These are phyloP conservation scores for Protomyctophum bolini DNA, from an alignment of 2,113 vertebrate species.

Conservation along the genomic window DNA sequence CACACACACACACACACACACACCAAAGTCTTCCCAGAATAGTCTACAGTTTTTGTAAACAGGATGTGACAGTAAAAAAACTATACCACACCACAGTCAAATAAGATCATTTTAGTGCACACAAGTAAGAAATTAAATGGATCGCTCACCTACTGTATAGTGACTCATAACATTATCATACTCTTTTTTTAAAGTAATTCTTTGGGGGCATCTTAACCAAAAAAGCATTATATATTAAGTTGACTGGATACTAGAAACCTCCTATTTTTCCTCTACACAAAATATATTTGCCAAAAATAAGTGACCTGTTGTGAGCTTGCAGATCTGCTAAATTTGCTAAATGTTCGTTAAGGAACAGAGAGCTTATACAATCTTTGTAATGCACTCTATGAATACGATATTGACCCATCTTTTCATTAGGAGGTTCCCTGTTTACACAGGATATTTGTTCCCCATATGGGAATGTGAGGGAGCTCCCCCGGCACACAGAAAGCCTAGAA, in stretches of 20 bases:
- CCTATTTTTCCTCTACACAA: no score
- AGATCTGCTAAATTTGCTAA: no score
- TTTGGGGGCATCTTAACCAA: no score
- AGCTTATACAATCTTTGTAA: slow-evolving; percentile 28
- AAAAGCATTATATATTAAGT: no score
- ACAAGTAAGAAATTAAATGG: not conserved
- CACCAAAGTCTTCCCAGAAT: slow-evolving; percentile 33
- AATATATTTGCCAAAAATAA: no score
- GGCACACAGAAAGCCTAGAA: slow-evolving; percentile 47
- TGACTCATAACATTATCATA: no score
- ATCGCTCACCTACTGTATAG: no score
- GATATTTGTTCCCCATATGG: slow-evolving; percentile 65
- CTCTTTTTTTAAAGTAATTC: no score
- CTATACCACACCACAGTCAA: slow-evolving; percentile 25
- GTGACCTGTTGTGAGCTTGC: no score
- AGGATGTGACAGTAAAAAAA: slow-evolving; percentile 24
- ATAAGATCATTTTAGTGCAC: slow-evolving; percentile 13
- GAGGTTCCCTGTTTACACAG: slow-evolving; percentile 50
- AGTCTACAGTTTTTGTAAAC: slow-evolving; percentile 47
- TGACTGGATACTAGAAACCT: no score
- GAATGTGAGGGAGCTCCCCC: slow-evolving; percentile 46
- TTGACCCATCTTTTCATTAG: slow-evolving; percentile 15
- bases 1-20: slow-evolving; percentile 10
- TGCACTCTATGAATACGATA: slow-evolving; percentile 15
- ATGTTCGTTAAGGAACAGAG: no score